Base-by-base conservation (phyloP, 2,888 invertebrate species). In the Zele albiditarsus region DNA sequence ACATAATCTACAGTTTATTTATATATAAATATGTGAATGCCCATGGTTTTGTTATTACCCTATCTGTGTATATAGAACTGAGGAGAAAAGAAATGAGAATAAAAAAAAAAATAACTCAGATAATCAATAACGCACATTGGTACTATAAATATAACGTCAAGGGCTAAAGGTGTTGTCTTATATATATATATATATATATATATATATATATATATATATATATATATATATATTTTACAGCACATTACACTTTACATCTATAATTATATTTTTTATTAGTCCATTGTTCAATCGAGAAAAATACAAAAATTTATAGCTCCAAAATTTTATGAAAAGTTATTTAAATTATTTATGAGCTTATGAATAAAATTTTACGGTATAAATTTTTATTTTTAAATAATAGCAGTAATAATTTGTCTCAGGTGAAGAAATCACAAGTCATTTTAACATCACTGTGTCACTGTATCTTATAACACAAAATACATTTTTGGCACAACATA, bases 401-500 rank as follows among this genome's bases (percentile, higher is more conserved):
- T 71, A 42, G 46, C 46, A 27, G 16, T n/a, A 53, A 75, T 75
- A 71, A 75, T 75, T 75, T 49, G 27, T 14, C 14, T 23, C 4
- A 60, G 42, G 33, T 74, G 49, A 62, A 68, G 62, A 74, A 74
- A 74, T 60, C 49, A 2, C 62, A 3, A 27, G 42, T 71, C 70
- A 25, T 38, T 70, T 57, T 70, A 33, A 58, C 60, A 62, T 38
- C 38, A 57, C 33, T 71, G 20, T 31, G 28, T 49, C 12, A 42
- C 62, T 71, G 0, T 53, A 53, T 53, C 67, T 46, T 60, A 65
- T 49, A 62, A 71, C 28, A 53, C 57, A 23, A 63, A 67, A 67
- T 23, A 62, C 53, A 77, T 70, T 67, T 73, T 80, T 85, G 85
- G 84, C 85, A 84, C 75, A 49, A 33, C 8, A 38, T 16, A 20